Evolutionary conservation across 1,140 invertebrate species (phyloP).

Genomic region (Halotydeus destructor): DNA sequence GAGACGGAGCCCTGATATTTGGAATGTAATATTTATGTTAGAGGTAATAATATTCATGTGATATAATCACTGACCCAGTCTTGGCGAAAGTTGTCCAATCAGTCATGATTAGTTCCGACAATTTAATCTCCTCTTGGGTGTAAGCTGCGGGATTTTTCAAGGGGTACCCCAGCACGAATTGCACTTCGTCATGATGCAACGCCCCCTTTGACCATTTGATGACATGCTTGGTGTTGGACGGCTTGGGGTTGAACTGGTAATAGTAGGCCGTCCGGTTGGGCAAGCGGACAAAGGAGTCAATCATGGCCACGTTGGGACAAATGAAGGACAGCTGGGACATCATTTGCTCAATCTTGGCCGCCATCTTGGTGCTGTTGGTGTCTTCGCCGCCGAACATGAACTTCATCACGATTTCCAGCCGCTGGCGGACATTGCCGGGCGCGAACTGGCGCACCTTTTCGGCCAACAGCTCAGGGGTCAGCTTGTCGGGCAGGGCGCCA

Average conservation of each 20-base stretch:
- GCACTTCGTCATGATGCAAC: slow-evolving; percentile 15
- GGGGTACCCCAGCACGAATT: slow-evolving; percentile 16
- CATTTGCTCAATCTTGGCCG: neutral
- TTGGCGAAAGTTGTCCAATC: slow-evolving; percentile 15
- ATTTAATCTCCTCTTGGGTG: slow-evolving; percentile 10
- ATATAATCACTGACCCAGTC: slow-evolving; percentile 9
- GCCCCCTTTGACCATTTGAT: slow-evolving; percentile 7
- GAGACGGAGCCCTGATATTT: neutral
- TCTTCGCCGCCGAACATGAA: neutral
- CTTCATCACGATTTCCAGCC: neutral
- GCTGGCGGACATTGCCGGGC: neutral
- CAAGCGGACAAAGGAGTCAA: neutral
- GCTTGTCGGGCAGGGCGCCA: neutral
- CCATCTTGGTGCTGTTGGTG: neutral
- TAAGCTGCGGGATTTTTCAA: slow-evolving; percentile 3
- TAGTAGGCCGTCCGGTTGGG: neutral
- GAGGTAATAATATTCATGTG: neutral
- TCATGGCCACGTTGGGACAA: neutral
- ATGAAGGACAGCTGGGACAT: neutral
- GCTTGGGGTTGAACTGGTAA: neutral
- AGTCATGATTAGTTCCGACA: slow-evolving; percentile 14
- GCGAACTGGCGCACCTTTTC: neutral
- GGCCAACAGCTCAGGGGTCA: neutral
- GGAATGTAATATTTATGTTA: neutral
- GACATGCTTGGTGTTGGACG: neutral